phyloP scores from a whole-genome alignment of 1,140 invertebrate species.

The Megalonaias nervosa region DNA sequence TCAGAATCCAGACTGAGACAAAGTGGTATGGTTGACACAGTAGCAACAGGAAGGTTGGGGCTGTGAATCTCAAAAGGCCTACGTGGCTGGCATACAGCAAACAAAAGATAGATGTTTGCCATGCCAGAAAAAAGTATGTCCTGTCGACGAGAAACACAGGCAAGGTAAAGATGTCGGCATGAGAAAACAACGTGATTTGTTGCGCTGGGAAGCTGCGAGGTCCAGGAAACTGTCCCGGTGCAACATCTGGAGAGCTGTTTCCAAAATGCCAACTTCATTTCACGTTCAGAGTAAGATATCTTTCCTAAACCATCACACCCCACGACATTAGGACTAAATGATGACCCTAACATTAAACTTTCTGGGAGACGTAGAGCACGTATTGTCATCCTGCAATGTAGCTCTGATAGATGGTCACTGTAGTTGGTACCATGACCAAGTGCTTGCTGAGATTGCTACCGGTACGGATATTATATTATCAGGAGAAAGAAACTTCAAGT shows the following conservation, averaged over 20 bases:
- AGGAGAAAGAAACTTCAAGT: neutral
- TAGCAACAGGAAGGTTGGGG: too few species aligned
- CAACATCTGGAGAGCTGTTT: constrained; percentile 2
- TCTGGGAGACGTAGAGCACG: constrained; percentile 13
- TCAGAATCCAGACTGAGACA: constrained; percentile 26
- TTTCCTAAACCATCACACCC: constrained; percentile 10
- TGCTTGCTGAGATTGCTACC: constrained; percentile 7
- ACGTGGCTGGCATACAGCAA: constrained; percentile 2
- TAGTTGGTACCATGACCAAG: constrained; percentile 10
- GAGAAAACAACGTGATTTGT: constrained; percentile 13
- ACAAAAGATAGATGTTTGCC: neutral
- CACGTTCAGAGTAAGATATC: constrained; percentile 17
- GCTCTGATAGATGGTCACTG: constrained; percentile 12
- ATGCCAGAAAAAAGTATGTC: constrained; percentile 13
- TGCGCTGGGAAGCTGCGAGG: constrained; percentile 5
- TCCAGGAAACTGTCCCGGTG: constrained; percentile 13
- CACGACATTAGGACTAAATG: neutral
- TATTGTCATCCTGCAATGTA: constrained; percentile 12
- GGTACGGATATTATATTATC: constrained; percentile 1
- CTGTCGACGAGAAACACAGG: constrained; percentile 16
- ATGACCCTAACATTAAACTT: constrained; percentile 8
- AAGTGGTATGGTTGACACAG: constrained; percentile 5
- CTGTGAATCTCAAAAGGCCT: neutral
- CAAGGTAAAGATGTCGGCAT: neutral
- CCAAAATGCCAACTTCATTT: constrained; percentile 9